A percentile compares a stretch with the other conserved stretches of the same genome.
phyloP scores from a whole-genome alignment of 2,113 vertebrate genomes.

The Brachypodius melanocephalos region DNA sequence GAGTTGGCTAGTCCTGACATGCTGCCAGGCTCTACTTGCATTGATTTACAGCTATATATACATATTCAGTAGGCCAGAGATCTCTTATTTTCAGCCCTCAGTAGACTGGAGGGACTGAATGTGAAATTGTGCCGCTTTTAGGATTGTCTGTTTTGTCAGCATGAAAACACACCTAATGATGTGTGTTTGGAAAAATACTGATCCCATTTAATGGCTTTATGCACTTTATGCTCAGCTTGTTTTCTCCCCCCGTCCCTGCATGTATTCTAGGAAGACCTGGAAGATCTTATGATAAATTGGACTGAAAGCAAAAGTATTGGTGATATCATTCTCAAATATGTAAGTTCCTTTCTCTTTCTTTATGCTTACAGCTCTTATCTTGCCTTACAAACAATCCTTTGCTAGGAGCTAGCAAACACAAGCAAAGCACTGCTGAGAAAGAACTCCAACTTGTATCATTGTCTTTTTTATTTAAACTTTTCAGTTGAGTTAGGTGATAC shows the following conservation, averaged over 20 bases:
- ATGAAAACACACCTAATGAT: not conserved
- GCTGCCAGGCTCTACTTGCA: not conserved
- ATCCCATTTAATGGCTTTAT: not conserved
- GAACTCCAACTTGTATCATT: not conserved
- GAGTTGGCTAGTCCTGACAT: not conserved
- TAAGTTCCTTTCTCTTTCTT: constrained; percentile 70
- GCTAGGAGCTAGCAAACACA: not conserved
- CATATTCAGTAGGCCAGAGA: not conserved
- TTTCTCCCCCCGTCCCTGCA: not conserved
- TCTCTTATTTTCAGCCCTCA: not conserved
- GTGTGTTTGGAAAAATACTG: not conserved
- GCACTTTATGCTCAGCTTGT: not conserved
- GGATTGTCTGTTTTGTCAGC: not conserved
- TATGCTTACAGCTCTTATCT: not conserved
- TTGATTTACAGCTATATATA: not conserved
- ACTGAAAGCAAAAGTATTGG: constrained; percentile 91
- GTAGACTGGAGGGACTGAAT: not conserved
- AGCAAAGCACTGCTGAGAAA: not conserved
- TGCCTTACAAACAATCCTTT: not conserved
- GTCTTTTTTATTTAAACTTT: not conserved
- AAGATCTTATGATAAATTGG: constrained; percentile 93
- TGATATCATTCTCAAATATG: constrained; percentile 93
- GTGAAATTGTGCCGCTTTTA: not conserved
- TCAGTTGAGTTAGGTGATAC: not conserved
- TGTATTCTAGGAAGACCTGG: constrained; percentile 84